A percentile compares a stretch with the other conserved stretches of the same genome.
Evolutionary conservation across 2,797 vertebrate species (phyloP).

Genomic region (Crenichthys baileyi): DNA sequence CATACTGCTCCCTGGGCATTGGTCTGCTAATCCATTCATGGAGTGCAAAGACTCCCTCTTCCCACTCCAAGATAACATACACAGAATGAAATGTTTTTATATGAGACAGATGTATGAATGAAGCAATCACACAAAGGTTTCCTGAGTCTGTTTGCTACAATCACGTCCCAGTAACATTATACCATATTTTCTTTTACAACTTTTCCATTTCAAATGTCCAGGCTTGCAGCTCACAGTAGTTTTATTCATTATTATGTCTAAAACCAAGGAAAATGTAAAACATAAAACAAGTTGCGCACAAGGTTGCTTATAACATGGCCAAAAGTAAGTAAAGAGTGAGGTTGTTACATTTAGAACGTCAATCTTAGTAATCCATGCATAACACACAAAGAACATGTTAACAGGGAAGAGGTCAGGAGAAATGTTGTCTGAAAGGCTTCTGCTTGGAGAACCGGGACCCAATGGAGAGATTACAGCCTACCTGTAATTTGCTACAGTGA

Average conservation of each 20-base stretch:
- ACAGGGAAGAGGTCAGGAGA: too few relatives aligned
- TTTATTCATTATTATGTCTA: not conserved
- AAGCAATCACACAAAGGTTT: conserved; percentile 25
- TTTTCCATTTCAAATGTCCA: not conserved
- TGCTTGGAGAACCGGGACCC: too few relatives aligned
- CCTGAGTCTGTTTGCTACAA: conserved; percentile 16
- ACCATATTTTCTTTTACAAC: not conserved
- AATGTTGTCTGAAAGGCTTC: too few relatives aligned
- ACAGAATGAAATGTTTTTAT: conserved; percentile 54
- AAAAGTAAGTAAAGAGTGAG: not conserved
- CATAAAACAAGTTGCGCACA: not conserved
- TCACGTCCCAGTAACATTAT: conserved; percentile 1
- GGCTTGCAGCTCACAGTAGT: not conserved
- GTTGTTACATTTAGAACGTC: not conserved
- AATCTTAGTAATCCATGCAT: too few relatives aligned
- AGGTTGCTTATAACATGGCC: not conserved
- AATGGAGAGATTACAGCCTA: too few relatives aligned
- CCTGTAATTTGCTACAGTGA: too few relatives aligned
- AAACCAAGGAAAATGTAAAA: not conserved
- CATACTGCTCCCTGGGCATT: conserved; percentile 36
- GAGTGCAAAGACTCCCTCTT: conserved; percentile 45
- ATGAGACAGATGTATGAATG: conserved; percentile 42
- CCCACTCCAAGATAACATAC: conserved; percentile 53
- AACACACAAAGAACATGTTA: too few relatives aligned
- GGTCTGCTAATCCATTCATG: conserved; percentile 70